Base-by-base conservation (phyloP, 2,888 invertebrate genomes). In the Nipponacmea schrenckii region DNA sequence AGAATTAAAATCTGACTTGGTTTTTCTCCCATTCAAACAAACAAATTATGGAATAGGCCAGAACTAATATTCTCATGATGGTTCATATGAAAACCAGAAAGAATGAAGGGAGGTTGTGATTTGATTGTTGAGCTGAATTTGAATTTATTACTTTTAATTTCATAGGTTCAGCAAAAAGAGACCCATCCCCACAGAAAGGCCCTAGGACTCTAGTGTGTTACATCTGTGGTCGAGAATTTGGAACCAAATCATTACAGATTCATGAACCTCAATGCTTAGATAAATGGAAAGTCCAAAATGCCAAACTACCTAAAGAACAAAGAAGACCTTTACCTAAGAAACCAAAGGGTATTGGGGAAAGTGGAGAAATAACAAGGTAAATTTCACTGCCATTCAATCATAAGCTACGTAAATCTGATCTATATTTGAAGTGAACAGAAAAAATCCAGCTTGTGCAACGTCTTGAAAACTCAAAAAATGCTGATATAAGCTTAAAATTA, bases 261-360 rank as follows among this genome's bases (percentile, higher is more conserved):
- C 93, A 93, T 85, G 92, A 93, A 81, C 92, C 92, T 5, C 92
- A 92, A 81, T 93, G 93, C 80, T 84, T 92, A 70, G 91, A 91
- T 77, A 92, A 92, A 80, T 92, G 92, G 91, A 90, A 91, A 62
- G 79, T 86, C 1, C 91, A 91, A 79, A 92, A 92, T 83, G 90
- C 91, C 20, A 89, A 90, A 72, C 85, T 92, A 67, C 92, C 92
- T 1, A 86, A 89, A 17, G 86, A 86, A 67, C 90, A 91, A 79
- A 87, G 92, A 62, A 84, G 91, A 69, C 90, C 90, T 0, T 87
- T 90, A 68, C 93, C 93, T 0, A 83, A 90, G 75, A 92, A 91
- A 84, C 92, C 92, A 1, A 73, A 79, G 46, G 73, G 56, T 39
- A 44, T 77, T 14, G 78, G 71, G n/a, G 68, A 64, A 56, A 56